A percentile compares a stretch with the other conserved stretches of the same genome.
Evolutionary conservation across 2,888 invertebrate species (phyloP).

Genomic region (Orchesellides sinensis): DNA sequence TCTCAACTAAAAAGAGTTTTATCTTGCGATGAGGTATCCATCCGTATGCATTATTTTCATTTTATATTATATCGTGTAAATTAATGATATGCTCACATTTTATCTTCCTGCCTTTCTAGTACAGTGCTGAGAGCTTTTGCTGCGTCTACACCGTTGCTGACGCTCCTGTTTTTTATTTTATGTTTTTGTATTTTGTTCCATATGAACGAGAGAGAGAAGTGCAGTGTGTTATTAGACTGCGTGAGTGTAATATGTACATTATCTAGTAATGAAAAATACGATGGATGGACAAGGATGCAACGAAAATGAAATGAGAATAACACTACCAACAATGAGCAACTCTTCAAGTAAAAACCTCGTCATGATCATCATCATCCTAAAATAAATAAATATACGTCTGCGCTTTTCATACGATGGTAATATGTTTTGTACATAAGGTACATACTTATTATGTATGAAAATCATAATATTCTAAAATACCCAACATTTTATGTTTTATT

Average conservation of each 20-base stretch:
- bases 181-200: background rate
- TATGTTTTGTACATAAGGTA: too few relatives aligned
- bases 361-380: background rate
- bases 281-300: slow-evolving; percentile 10
- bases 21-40: background rate
- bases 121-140: background rate
- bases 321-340: slow-evolving; percentile 42
- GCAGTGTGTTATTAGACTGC: background rate
- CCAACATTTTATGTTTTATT: slow-evolving; percentile 19
- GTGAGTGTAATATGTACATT: background rate
- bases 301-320: slow-evolving; percentile 24
- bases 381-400: slow-evolving; percentile 11
- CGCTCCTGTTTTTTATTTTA: background rate
- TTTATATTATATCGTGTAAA: slow-evolving; percentile 48
- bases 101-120: slow-evolving; percentile 29
- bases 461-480: background rate
- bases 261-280: slow-evolving; percentile 16
- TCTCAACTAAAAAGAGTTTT: background rate
- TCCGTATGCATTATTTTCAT: slow-evolving; percentile 31
- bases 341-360: slow-evolving; percentile 33
- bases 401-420: too few relatives aligned
- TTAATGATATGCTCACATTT: slow-evolving; percentile 47
- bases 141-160: background rate
- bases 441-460: too few relatives aligned
- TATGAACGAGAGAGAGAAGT: background rate